Conservation (phyloP, 92 coral and sea anemone species). For the Micromussa lordhowensis region DNA sequence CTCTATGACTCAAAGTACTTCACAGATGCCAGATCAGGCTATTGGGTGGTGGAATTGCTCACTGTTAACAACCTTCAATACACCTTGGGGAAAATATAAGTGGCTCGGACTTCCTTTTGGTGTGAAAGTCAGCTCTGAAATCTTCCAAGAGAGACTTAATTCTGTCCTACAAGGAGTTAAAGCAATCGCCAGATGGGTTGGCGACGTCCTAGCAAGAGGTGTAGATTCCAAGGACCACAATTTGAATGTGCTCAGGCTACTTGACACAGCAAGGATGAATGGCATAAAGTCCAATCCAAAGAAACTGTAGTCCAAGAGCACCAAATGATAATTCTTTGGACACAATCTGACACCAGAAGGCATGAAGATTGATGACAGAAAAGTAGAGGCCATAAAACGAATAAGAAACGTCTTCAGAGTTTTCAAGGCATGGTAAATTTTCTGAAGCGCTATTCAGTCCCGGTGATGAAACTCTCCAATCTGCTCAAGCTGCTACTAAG, state of each 20-base stretch:
- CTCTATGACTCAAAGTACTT: too few relatives aligned
- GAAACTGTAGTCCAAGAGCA: too few relatives aligned
- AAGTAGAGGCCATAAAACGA: too few relatives aligned
- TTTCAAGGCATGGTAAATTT: conserved; percentile 9
- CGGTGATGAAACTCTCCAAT: not conserved
- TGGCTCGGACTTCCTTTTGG: conserved; percentile 35
- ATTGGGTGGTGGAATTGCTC: conserved; percentile 31
- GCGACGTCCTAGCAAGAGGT: too few relatives aligned
- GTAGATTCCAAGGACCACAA: conserved; percentile 20
- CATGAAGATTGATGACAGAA: too few relatives aligned
- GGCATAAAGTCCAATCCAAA: too few relatives aligned
- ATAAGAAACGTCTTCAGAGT: too few relatives aligned
- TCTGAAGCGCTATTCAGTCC: conserved; percentile 21
- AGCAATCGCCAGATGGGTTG: conserved; percentile 17
- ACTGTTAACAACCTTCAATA: conserved; percentile 2
- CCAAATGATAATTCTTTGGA: conserved; percentile 17
- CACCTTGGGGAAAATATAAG: too few relatives aligned
- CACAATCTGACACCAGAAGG: conserved; percentile 2
- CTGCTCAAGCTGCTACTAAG: conserved; percentile 7
- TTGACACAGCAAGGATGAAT: conserved; percentile 24
- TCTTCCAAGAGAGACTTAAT: conserved; percentile 24
- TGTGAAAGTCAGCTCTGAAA: conserved; percentile 28
- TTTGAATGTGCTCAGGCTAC: conserved; percentile 12
- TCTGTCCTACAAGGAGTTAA: not conserved
- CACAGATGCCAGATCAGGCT: conserved; percentile 25